Conservation (phyloP, 2,113 vertebrate genomes). For the cattle (Bos taurus) region ARS-UCD2.0 NC_037332.1:2880001-2880500, state of each 20-base stretch:
- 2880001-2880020: neutral
- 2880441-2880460: neutral
- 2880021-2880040: neutral
- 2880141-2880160: neutral
- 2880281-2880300: neutral
- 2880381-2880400: neutral
- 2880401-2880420: neutral
- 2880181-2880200: neutral
- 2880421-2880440: neutral
- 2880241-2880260: neutral
- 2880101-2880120: neutral
- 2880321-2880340: neutral
- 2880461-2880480: neutral
- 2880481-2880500: neutral
- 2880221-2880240: neutral
- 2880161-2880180: neutral
- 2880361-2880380: neutral
- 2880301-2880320: neutral
- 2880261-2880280: neutral
- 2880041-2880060: neutral
- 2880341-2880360: neutral
- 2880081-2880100: neutral
- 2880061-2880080: neutral
- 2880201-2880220: neutral
- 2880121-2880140: neutral